Conservation (phyloP, 1,140 invertebrate species). For the Leptinotarsa defecta region DNA sequence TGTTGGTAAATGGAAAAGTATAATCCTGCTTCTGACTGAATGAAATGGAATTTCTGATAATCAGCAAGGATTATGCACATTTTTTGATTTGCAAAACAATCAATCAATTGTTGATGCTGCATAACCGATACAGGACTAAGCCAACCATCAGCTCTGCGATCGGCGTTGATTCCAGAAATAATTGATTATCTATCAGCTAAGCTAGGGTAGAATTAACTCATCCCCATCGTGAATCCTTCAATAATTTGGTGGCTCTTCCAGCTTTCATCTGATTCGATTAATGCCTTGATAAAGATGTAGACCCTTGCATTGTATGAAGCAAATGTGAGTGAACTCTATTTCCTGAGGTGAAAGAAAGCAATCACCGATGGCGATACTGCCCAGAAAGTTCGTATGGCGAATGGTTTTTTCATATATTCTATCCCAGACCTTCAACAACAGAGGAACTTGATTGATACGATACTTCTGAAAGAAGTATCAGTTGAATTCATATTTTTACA, state of each 20-base stretch:
- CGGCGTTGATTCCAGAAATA: neutral
- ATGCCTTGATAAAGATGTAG: neutral
- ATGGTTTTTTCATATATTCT: too few species aligned
- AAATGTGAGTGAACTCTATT: neutral
- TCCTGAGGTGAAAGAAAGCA: neutral
- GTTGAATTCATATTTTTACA: too few species aligned
- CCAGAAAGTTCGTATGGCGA: too few species aligned
- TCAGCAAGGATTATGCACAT: neutral
- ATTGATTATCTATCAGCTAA: conserved; percentile 1
- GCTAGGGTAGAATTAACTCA: neutral
- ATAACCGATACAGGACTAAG: neutral
- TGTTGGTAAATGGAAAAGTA: neutral
- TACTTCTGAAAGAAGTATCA: too few species aligned
- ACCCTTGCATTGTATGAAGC: neutral
- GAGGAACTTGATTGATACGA: too few species aligned
- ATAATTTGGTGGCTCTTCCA: neutral
- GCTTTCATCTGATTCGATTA: conserved; percentile 7
- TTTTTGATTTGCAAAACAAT: neutral
- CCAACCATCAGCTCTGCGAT: neutral
- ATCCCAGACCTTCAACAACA: too few species aligned
- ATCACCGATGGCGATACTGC: neutral
- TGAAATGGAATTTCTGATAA: conserved; percentile 1
- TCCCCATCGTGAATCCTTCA: neutral
- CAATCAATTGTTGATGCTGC: conserved; percentile 5
- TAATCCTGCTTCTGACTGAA: neutral